Evolutionary conservation across 53 echinoderm and acorn worm species (phyloP), one percentile per base, ranked within the genome.

Genomic region (Echinometra lucunter): DNA sequence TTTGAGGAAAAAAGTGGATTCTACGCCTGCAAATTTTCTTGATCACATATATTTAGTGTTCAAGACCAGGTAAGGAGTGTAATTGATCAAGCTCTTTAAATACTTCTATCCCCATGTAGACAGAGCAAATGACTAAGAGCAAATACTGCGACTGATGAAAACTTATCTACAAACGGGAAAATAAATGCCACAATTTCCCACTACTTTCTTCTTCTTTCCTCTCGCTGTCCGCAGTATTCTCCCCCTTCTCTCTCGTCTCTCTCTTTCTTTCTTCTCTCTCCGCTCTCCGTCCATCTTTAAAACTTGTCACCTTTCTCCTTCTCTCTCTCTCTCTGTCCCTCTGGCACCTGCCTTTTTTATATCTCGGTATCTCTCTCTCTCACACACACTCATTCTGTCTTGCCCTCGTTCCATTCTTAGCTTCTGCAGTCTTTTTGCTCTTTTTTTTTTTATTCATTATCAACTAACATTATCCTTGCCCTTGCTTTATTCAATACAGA

Each of bases 61-160:
- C 42, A 38, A 78, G 42, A 78, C 38, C 11, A 18, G 49, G 88
- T 88, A 88, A 88, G 32, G 27, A 55, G 88, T 88, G 49, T 88
- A 88, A 88, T 53, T 88, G 88, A 88, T 88, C 30, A 55, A 88
- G 88, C 88, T 88, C 56, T 55, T 55, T 88, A 56, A 88, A 30
- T 88, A 55, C 32, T 53, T 53, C 32, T 88, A 17, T n/a, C 56
- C 15, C 28, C 53, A 16, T 88, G 56, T 49, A 56, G 88, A 49
- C 49, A 55, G 88, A 56, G 88, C 88, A 88, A 88, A 88, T 88
- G 88, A 88, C 88, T 88, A 88, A 88, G 56, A 12, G 88, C 88
- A 88, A 88, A 88, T 88, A 88, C 49, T 34, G 88, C n/a, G n/a
- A n/a, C 15, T 25, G 56, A 15, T n/a, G n/a, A 56, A 49, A 88